These are phyloP conservation scores for Salvator merianae DNA, from an alignment of 2,113 vertebrate species.

Conservation along the genomic window DNA sequence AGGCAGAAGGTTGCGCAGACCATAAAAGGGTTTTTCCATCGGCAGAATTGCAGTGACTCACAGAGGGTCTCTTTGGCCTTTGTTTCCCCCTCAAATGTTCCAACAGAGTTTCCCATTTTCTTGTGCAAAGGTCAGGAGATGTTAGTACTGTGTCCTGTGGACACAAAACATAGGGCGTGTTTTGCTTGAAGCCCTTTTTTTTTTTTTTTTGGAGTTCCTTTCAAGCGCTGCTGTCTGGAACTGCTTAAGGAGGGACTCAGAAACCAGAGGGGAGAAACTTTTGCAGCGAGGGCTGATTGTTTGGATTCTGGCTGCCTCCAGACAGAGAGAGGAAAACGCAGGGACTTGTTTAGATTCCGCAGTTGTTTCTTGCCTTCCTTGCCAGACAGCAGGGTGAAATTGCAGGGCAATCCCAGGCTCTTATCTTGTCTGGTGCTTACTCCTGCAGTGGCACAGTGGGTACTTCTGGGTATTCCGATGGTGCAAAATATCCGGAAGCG, in stretches of 20 bases:
- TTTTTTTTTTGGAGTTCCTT: neutral
- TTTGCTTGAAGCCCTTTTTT: constrained; percentile 8
- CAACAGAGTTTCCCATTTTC: constrained; percentile 39
- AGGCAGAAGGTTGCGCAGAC: constrained; percentile 16
- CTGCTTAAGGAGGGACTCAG: no score
- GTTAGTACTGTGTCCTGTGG: neutral
- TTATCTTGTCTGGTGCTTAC: no score
- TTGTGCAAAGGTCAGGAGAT: constrained; percentile 44
- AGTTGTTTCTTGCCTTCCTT: no score
- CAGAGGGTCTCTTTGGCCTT: constrained; percentile 46
- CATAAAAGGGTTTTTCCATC: constrained; percentile 42
- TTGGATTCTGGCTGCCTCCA: no score
- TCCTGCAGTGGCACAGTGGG: no score
- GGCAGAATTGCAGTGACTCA: constrained; percentile 12
- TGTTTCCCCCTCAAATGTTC: rapidly evolving
- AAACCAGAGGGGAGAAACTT: neutral
- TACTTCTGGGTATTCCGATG: no score
- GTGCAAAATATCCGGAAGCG: no score
- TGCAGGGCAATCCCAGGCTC: no score
- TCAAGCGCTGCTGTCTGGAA: neutral
- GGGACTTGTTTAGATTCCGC: no score
- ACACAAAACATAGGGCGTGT: constrained; percentile 6
- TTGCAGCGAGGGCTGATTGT: neutral
- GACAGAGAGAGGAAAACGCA: no score
- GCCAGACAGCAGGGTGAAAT: no score